These are phyloP conservation scores for Equus quagga DNA, from an alignment of 2,113 vertebrate species.

Conservation along the genomic window DNA sequence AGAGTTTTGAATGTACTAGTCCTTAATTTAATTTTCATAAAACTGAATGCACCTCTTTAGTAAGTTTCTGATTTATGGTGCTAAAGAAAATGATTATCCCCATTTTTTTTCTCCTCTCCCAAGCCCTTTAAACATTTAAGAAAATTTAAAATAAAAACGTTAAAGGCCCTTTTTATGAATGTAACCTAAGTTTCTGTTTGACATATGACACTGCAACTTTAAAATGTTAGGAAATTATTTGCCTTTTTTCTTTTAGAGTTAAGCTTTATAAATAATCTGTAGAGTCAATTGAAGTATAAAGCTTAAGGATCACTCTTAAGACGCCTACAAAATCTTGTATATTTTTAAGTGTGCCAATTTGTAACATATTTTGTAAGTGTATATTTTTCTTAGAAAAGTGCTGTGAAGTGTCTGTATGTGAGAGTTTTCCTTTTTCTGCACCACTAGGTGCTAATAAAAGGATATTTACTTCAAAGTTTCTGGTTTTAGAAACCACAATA, in stretches of 20 bases:
- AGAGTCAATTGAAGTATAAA: constrained; percentile 99
- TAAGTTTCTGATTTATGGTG: constrained; percentile 98
- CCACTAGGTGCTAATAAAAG: constrained; percentile 98
- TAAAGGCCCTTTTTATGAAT: constrained; percentile 97
- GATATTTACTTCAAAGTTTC: constrained; percentile 99
- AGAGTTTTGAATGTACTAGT: constrained; percentile 98
- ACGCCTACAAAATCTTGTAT: constrained; percentile 99
- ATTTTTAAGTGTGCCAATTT: constrained; percentile 99
- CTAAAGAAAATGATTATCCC: constrained; percentile 91
- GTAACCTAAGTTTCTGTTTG: constrained; percentile 98
- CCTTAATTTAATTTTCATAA: constrained; percentile 90
- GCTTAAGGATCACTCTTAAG: constrained; percentile 99
- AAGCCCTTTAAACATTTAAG: constrained; percentile 89
- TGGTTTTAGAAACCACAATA: constrained; percentile 99
- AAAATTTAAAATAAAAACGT: constrained; percentile 78
- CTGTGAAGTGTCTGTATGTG: constrained; percentile 99
- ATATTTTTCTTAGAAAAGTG: constrained; percentile 99
- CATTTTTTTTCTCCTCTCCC: constrained; percentile 78
- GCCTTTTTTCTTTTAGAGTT: constrained; percentile 96
- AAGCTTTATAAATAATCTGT: constrained; percentile 99
- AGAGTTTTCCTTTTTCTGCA: constrained; percentile 98
- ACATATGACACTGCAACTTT: constrained; percentile 98
- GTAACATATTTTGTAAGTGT: constrained; percentile 99
- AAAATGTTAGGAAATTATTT: constrained; percentile 97
- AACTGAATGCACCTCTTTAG: constrained; percentile 94